Evolutionary conservation across 2,888 invertebrate species (phyloP), one percentile per base, ranked within the genome.

Genomic region (Gortyna flavago): DNA sequence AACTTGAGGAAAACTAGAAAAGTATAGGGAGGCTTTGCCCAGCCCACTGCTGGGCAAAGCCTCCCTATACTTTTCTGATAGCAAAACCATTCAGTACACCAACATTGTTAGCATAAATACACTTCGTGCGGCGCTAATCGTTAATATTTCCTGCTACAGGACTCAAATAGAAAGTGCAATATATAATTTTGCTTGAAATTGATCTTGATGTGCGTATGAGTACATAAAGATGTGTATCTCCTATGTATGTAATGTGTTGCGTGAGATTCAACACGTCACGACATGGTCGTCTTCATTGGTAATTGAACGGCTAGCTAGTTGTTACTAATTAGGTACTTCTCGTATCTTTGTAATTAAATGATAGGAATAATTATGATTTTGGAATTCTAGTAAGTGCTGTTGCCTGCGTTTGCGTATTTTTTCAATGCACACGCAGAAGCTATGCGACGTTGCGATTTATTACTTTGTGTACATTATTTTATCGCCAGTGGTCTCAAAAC

Each of bases 151-250:
- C 91, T 89, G 85, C 84, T 86, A 87, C 87, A 87, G 86, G 89
- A 87, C 80, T 72, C 73, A 80, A 87, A 84, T 90, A 91, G 92
- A 92, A 92, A 92, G 92, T 88, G 88, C 80, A 87, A 87, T 69
- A 72, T 72, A 75, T 88, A 89, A 90, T 89, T 80, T 89, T 86
- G 74, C 87, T 87, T 83, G 87, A 84, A 89, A 89, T 88, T 86
- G 87, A 91, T 92, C 87, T 90, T 87, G 88, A 85, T 89, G 80
- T 88, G 85, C 84, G 87, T 88, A 87, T 44, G 41, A 61, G 67
- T 75, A 73, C 21, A 74, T 72, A 66, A 81, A 84, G 88, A 87
- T 87, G 54, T 72, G 66, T 83, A 87, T 85, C 87, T 76, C 73
- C 73, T n/a, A 51, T 3, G 38, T 73, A 72, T 71, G 72, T 83